phyloP scores from a whole-genome alignment of 2,888 invertebrate species.

The Azorinus chamasolen region DNA sequence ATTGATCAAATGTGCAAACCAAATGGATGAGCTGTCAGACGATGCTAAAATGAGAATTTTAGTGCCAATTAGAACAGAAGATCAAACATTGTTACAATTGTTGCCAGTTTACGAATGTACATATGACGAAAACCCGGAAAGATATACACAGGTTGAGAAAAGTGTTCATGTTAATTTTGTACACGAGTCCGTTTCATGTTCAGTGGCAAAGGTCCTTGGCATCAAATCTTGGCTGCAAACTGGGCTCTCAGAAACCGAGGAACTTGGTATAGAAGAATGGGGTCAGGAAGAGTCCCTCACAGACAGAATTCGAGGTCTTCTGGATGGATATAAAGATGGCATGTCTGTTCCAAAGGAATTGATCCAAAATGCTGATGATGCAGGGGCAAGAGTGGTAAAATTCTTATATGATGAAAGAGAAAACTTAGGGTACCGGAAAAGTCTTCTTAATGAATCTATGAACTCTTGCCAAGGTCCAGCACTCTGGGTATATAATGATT shows the following conservation, averaged over 20 bases:
- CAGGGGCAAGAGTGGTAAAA: conserved; percentile 74
- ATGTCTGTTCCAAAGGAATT: conserved; percentile 81
- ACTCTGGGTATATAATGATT: conserved; percentile 83
- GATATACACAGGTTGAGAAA: conserved; percentile 8
- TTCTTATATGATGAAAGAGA: conserved; percentile 82
- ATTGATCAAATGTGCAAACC: conserved; percentile 8
- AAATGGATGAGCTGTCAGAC: conserved; percentile 12
- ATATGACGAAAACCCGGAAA: conserved; percentile 29
- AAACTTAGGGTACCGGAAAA: conserved; percentile 66
- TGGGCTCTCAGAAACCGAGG: conserved; percentile 68
- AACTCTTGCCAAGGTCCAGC: conserved; percentile 84
- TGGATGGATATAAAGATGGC: conserved; percentile 79
- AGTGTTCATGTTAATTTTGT: conserved; percentile 36
- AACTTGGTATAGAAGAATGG: conserved; percentile 54
- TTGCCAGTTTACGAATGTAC: conserved; percentile 25
- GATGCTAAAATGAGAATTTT: conserved; percentile 18
- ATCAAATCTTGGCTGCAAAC: conserved; percentile 73
- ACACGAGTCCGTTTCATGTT: conserved; percentile 52
- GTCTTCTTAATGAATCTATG: conserved; percentile 78
- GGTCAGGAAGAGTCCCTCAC: conserved; percentile 81
- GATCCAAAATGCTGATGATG: conserved; percentile 83
- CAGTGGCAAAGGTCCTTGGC: conserved; percentile 70
- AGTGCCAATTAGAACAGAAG: conserved; percentile 17
- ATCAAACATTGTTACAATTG: background rate
- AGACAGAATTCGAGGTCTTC: conserved; percentile 72